Evolutionary conservation across 2,797 vertebrate genomes (phyloP).

Genomic region (Sebastes vulpes): DNA sequence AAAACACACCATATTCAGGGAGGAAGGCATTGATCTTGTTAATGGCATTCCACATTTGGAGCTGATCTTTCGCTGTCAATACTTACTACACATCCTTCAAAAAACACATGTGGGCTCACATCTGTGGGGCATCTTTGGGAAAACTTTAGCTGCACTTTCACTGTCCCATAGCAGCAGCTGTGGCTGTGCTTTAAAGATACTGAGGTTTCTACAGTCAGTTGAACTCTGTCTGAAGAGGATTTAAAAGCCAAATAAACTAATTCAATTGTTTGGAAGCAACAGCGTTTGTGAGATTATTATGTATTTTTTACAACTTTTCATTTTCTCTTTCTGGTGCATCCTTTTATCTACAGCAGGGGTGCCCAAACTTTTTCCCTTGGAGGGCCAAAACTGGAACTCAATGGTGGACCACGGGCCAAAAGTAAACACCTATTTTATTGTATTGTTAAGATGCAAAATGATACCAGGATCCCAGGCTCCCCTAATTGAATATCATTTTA

Average conservation of each 20-base stretch:
- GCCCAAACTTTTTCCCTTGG: no score
- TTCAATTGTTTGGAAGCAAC: neutral
- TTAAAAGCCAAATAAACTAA: neutral
- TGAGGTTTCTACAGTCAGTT: neutral
- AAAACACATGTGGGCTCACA: slow-evolving; percentile 60
- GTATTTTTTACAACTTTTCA: neutral
- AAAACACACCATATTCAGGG: slow-evolving; percentile 40
- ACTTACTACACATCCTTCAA: slow-evolving; percentile 35
- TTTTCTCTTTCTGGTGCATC: neutral
- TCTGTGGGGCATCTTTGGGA: slow-evolving; percentile 58
- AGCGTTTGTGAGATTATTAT: neutral
- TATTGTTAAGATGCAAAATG: no score
- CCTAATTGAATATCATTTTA: no score
- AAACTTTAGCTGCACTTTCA: slow-evolving; percentile 27
- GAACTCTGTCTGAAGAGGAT: neutral
- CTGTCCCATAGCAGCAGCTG: slow-evolving; percentile 31
- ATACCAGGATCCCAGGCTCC: no score
- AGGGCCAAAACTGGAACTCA: no score
- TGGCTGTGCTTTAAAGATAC: neutral
- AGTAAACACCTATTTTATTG: no score
- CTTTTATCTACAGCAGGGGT: neutral
- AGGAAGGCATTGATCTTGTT: slow-evolving; percentile 70
- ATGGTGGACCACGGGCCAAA: no score
- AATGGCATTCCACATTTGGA: slow-evolving; percentile 62
- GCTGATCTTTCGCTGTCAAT: slow-evolving; percentile 41